Percentiles rank a stretch among this genome's conserved stretches.
Evolutionary conservation across 2,888 invertebrate species (phyloP).

Genomic region (Acheta domesticus): DNA sequence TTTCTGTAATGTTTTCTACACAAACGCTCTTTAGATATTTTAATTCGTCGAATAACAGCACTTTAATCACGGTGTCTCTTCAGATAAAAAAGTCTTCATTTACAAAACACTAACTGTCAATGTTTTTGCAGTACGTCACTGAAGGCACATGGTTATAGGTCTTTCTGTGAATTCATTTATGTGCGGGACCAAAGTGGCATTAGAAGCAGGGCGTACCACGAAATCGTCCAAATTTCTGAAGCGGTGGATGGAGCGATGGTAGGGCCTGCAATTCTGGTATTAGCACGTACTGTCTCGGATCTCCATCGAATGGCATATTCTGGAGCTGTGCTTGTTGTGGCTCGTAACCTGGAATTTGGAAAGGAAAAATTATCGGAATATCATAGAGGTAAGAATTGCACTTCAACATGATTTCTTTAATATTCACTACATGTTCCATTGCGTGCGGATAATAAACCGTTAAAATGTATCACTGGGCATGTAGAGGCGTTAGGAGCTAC

Average conservation of each 20-base stretch:
- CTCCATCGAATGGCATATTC: conserved; percentile 66
- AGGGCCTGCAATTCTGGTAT: conserved; percentile 61
- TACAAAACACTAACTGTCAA: neutral
- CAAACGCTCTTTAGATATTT: too few relatives aligned
- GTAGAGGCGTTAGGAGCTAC: too few relatives aligned
- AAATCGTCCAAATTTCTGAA: neutral
- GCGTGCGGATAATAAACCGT: too few relatives aligned
- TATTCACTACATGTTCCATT: too few relatives aligned
- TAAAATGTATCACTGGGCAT: too few relatives aligned
- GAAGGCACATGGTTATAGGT: neutral
- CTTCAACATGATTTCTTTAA: too few relatives aligned
- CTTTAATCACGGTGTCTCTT: neutral
- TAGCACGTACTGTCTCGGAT: conserved; percentile 62
- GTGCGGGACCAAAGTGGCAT: neutral
- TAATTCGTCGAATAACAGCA: neutral
- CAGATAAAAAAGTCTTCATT: conserved; percentile 18
- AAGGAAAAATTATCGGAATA: neutral
- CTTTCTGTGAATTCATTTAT: neutral
- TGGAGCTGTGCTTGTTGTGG: conserved; percentile 65
- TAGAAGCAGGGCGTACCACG: neutral
- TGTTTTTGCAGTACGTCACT: neutral
- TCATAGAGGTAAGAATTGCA: too few relatives aligned
- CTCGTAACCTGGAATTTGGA: conserved; percentile 57
- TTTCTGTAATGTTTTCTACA: too few relatives aligned
- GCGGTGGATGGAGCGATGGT: conserved; percentile 48